Base-by-base conservation (phyloP, 1,140 invertebrate genomes). In the Solenopsis invicta region DNA sequence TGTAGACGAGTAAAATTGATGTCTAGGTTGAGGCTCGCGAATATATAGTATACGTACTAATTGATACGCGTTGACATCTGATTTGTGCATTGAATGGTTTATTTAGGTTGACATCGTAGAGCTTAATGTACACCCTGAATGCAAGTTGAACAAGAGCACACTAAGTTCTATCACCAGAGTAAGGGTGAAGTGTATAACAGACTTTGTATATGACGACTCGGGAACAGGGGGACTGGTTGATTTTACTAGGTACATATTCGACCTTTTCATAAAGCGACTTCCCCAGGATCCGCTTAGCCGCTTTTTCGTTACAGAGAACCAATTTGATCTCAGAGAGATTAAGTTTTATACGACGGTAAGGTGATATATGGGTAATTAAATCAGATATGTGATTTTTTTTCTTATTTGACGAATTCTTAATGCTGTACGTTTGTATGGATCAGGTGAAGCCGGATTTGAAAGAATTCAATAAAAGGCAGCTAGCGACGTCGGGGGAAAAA, bases 281-380 rank as follows among this genome's bases (percentile, higher is more conserved):
- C 98, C 97, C 10, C 96, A 96, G 90, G 97, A 97, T 94, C 97
- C 97, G 4, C 98, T 97, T 94, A 97, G 96, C 81, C 95, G 97
- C 45, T 97, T 97, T 82, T 98, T 98, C 93, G 97, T 98, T 48
- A 97, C 97, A 50, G 97, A 98, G 92, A 97, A 97, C 1, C 97
- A 98, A 94, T 98, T 98, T 92, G 97, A 98, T 94, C 96, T 97
- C 1, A 95, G 97, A 66, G 97, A 98, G 94, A 98, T 98, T 89
- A 97, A 97, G 86, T 98, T 98, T 94, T 98, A 98, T 93, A 98
- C 97, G 0, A 96, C 97, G 96, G 96, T 97, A 93, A 96, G 45
- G 91, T 67, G n/a, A 88, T 34, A 88, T 34, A 41, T 41, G 41
- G 21, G 1, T 56, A 13, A 80, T 69, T 29, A 10, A 18, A 24